Evolutionary conservation across 2,797 vertebrate genomes (phyloP), one percentile per base, ranked within the genome.

Genomic region (Hydrolagus colliei): DNA sequence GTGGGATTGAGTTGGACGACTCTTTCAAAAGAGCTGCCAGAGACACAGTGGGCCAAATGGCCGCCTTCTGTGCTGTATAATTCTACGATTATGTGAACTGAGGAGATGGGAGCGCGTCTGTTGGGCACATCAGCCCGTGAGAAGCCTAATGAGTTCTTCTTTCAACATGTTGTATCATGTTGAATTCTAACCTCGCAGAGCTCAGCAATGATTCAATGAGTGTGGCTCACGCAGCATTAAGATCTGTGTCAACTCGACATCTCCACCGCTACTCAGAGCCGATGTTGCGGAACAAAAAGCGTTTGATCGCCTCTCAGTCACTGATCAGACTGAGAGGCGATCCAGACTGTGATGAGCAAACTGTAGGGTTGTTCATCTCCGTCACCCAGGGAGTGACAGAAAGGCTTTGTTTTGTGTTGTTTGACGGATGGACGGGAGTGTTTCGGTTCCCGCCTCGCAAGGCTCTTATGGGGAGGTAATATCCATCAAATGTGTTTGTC

Each of bases 251-350:
- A 84, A 84, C 18, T 68, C 41, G 65, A 71, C 18, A 71, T 84
- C 16, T 11, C 32, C 9, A 52, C 65, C 20, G n/a, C 27, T 67
- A 32, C n/a, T 62, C n/a, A 61, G 65, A 71, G 32, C 79, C 3
- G 14, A 7, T 71, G 32, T 67, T 68, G 63, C 41, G 32, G 67
- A 32, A 35, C 13, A 82, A 35, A 18, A 41, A 18, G 63, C 27
- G 67, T 82, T 67, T 82, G 32, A 68, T 67, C 63, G 35, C 63
- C 63, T 27, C 27, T 82, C 4, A 35, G 9, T 63, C 27, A 82
- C 68, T 68, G 62, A 82, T 82, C 77, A 82, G 41, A 67, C 41
- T n/a, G n/a, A n/a, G n/a, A n/a, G n/a, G n/a, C n/a, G 22, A 22
- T 35, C 68, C 27, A 35, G 79, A 82, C 13, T 18, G 63, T n/a